A percentile compares a stretch with the other conserved stretches of the same genome.
These are phyloP conservation scores for Napeogenes inachia DNA, from an alignment of 2,888 invertebrate species.

Conservation along the genomic window DNA sequence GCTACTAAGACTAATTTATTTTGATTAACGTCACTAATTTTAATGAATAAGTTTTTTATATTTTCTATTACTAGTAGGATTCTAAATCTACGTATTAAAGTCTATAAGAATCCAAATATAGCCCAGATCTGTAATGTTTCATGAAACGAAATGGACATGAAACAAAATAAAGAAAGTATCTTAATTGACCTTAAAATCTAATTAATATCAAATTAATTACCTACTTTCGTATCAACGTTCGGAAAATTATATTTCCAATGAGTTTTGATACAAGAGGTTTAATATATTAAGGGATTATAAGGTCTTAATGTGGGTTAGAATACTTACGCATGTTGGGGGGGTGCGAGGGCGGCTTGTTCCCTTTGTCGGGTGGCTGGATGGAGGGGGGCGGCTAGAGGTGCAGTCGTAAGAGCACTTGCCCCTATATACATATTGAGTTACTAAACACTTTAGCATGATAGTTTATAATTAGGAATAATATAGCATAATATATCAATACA, in stretches of 20 bases:
- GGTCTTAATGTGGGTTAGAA: conserved; percentile 3
- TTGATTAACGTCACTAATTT: too few relatives aligned
- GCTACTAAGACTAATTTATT: conserved; percentile 11
- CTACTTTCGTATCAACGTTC: too few relatives aligned
- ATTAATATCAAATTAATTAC: conserved; percentile 6
- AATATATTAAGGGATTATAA: conserved; percentile 11
- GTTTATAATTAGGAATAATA: too few relatives aligned
- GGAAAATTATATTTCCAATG: not conserved
- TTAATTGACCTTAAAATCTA: conserved; percentile 10
- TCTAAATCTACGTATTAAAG: conserved; percentile 11
- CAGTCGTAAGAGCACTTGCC: conserved; percentile 59
- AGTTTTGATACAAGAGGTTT: conserved; percentile 2
- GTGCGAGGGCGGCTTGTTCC: conserved; percentile 66
- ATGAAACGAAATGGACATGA: conserved; percentile 67
- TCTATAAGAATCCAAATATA: conserved; percentile 8
- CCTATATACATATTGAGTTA: conserved; percentile 38
- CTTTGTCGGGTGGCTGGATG: conserved; percentile 66
- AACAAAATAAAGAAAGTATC: conserved; percentile 11
- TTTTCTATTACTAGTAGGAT: not conserved
- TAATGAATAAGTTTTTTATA: too few relatives aligned
- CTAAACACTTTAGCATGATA: not conserved
- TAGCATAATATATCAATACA: too few relatives aligned
- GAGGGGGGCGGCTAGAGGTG: conserved; percentile 62
- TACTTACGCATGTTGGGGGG: conserved; percentile 71
- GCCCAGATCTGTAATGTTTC: conserved; percentile 49